Evolutionary conservation across 2,113 vertebrate genomes (phyloP).

Genomic region (Syngnathoides biaculeatus): DNA sequence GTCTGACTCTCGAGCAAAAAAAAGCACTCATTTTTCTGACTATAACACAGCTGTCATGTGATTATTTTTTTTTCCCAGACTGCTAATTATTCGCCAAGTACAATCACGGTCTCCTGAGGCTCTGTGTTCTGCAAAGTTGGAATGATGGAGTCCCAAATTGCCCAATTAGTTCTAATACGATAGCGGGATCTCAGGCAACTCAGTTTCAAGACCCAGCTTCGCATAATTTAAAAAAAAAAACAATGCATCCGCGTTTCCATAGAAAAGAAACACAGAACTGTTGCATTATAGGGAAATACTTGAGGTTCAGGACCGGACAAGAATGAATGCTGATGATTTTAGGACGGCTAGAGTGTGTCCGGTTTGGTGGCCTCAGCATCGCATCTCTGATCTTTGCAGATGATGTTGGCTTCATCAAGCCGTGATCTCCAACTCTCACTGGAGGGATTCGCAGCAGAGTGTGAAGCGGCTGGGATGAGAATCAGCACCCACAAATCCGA

Average conservation of each 20-base stretch:
- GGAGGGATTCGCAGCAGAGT: no score
- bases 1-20: background rate
- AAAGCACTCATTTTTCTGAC: constrained; percentile 21
- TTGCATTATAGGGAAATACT: constrained; percentile 55
- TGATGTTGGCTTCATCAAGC: no score
- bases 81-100: constrained; percentile 14
- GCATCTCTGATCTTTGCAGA: no score
- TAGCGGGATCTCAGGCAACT: constrained; percentile 12
- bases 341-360: no score
- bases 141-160: constrained; percentile 10
- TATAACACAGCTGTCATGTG: constrained; percentile 22
- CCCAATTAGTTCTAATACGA: constrained; percentile 22
- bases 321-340: background rate
- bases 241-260: constrained; percentile 64
- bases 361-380: no score
- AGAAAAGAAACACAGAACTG: constrained; percentile 61
- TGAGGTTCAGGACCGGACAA: constrained; percentile 49
- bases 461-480: no score
- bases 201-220: constrained; percentile 1
- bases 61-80: constrained; percentile 14
- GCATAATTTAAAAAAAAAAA: constrained; percentile 17
- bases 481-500: no score
- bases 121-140: constrained; percentile 22
- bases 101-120: constrained; percentile 13
- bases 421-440: no score